Evolutionary conservation across 2,888 invertebrate genomes (phyloP).

Genomic region (Cremastinae sp.): DNA sequence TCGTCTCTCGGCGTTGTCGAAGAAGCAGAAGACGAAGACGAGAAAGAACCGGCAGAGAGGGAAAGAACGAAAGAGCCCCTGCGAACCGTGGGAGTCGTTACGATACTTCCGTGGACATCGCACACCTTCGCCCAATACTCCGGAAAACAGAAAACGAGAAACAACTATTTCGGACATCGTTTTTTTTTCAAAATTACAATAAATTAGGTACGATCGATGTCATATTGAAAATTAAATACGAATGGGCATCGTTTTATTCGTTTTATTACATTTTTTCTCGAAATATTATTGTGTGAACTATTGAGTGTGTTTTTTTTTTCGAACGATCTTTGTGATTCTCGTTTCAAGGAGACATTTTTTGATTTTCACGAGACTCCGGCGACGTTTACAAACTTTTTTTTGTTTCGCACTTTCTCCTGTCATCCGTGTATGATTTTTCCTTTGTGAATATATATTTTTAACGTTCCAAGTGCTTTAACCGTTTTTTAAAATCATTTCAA

Average conservation of each 20-base stretch:
- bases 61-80: conserved; percentile 71
- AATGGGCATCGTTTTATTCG: conserved; percentile 8
- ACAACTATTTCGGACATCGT: neutral
- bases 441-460: too few relatives aligned
- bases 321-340: neutral
- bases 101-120: conserved; percentile 77
- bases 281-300: neutral
- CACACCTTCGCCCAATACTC: conserved; percentile 75
- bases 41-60: conserved; percentile 63
- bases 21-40: conserved; percentile 57
- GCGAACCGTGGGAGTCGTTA: conserved; percentile 76
- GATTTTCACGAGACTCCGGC: too few relatives aligned
- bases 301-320: neutral
- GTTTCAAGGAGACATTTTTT: too few relatives aligned
- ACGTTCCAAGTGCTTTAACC: too few relatives aligned
- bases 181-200: conserved; percentile 12
- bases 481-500: too few relatives aligned
- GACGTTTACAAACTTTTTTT: too few relatives aligned
- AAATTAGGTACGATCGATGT: conserved; percentile 55
- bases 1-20: conserved; percentile 41
- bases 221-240: conserved; percentile 3
- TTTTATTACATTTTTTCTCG: neutral
- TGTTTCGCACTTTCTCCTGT: too few relatives aligned
- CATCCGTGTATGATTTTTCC: too few relatives aligned
- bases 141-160: conserved; percentile 52